Evolutionary conservation across 2,113 vertebrate genomes (phyloP), one percentile per base, ranked within the genome.

Genomic region (Charadrius vociferus): DNA sequence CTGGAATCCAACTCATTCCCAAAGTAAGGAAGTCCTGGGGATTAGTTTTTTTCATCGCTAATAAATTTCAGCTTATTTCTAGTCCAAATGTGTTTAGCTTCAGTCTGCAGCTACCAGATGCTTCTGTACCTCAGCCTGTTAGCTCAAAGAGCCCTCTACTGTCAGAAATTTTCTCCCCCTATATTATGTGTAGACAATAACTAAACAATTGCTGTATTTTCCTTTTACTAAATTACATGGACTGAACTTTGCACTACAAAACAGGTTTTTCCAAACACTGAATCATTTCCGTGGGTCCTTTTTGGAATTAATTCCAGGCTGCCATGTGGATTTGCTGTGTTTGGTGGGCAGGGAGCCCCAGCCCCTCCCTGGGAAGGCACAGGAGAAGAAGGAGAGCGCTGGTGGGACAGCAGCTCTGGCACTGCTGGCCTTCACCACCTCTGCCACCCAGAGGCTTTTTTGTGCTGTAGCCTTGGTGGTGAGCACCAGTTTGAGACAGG

Each of bases 141-240:
- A 85, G 62, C 29, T 82, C 82, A 47, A 95, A 89, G 88, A 91
- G 89, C 73, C 86, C 84, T 94, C 89, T 95, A 14, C 84, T 73
- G 86, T 73, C 89, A 91, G 86, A 61, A 88, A 75, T 87, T 65
- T 41, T 22, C 36, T 75, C 49, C 72, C 45, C 21, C 19, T 59
- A 12, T 36, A 3, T 32, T 50, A 20, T 10, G 14, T 52, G 55
- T 36, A 55, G 49, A 24, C 55, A 72, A 22, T 37, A 93, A 61
- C 30, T 78, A 62, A 85, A 67, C n/a, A 55, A 18, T 36, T 36
- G 37, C 41, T 66, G 53, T 55, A 23, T 85, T 87, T 97, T 77
- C 49, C 22, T 56, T 68, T 83, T 59, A 14, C 45, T 88, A 26
- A 70, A 27, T 72, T 56, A n/a, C 14, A 13, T 10, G n/a, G 53